Conservation (phyloP, 30 jellyfish, hydroid and myxozoan species). For the Nemopilema nomurai region DNA sequence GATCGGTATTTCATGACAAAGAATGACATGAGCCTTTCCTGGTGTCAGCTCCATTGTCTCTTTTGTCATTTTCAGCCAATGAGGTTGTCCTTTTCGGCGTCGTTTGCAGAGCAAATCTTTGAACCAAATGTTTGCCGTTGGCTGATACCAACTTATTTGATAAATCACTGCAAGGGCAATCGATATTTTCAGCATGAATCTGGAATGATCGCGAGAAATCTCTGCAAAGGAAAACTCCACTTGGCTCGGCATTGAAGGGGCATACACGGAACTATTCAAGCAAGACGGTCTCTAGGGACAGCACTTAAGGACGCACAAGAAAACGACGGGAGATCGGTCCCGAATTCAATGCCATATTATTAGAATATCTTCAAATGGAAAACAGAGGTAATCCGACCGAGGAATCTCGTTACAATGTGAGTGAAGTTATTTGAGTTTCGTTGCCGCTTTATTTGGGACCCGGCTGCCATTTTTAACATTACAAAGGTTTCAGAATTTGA, state of each 20-base stretch:
- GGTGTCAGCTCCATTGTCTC: slow-evolving; percentile 3
- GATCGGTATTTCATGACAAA: background rate
- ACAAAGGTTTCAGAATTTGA: slow-evolving; percentile 19
- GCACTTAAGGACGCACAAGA: slow-evolving; percentile 13
- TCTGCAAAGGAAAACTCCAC: background rate
- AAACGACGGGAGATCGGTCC: background rate
- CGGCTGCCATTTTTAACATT: slow-evolving; percentile 43
- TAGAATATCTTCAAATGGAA: background rate
- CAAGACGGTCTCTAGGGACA: slow-evolving; percentile 42
- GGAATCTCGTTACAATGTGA: slow-evolving; percentile 44
- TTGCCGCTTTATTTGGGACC: background rate
- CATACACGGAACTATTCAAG: background rate
- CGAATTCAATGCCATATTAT: background rate
- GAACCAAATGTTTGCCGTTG: slow-evolving; percentile 38
- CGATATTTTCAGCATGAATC: background rate
- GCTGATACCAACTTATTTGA: slow-evolving; percentile 5
- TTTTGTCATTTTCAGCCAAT: slow-evolving; percentile 41
- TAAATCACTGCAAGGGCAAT: slow-evolving; percentile 5
- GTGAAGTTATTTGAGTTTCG: background rate
- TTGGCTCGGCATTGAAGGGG: too few relatives aligned
- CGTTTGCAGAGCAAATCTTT: slow-evolving; percentile 61
- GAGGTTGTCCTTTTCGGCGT: slow-evolving; percentile 35
- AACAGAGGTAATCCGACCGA: slow-evolving; percentile 5
- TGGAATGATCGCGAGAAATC: background rate
- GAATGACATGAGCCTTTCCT: background rate